Base-by-base conservation (phyloP, 2,797 vertebrate genomes). In the Karalla daura region DNA sequence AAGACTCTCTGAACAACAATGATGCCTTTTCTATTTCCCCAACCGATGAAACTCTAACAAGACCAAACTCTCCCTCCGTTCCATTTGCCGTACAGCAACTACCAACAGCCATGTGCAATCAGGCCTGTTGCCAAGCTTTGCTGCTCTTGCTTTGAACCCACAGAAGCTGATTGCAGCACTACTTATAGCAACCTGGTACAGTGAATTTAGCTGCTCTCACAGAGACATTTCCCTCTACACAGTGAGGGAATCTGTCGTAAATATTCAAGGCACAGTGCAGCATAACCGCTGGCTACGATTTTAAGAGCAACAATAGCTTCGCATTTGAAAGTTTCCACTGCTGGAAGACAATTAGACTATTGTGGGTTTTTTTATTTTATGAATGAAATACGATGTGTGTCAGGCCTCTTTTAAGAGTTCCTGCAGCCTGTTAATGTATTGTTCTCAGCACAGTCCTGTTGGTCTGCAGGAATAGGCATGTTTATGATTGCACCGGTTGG, bases 401-500 rank as follows among this genome's bases (percentile, higher is more conserved):
- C 33, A 8, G 20, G 53, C 30, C 13, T 36, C 13, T 36, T 44
- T 59, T 14, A 40, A 53, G 17, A 51, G 64, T 17, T 12, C 15
- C 7, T 23, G 21, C 7, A 58, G 23, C 43, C 53, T 52, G 44
- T 63, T 49, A 45, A 55, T 35, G 18, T 8, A 7, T 59, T 75
- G 45, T 56, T 50, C 44, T 37, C 40, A 18, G n/a, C 15, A 14
- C 39, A 62, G 47, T 47, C 11, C 14, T 20, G n/a, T 28, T 49
- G n/a, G 51, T 32, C 12, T 5, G 41, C 25, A 62, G 24, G 27
- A 64, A 46, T n/a, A 53, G 58, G 8, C 18, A 28, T 46, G 24
- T 28, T 76, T 50, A 40, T 63, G n/a, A 59, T 43, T n/a, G n/a
- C n/a, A 65, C 9, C 13, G 15, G 30, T 11, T 14, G 11, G 47